Conservation (phyloP, 1,140 invertebrate genomes). For the Cydia amplana region DNA sequence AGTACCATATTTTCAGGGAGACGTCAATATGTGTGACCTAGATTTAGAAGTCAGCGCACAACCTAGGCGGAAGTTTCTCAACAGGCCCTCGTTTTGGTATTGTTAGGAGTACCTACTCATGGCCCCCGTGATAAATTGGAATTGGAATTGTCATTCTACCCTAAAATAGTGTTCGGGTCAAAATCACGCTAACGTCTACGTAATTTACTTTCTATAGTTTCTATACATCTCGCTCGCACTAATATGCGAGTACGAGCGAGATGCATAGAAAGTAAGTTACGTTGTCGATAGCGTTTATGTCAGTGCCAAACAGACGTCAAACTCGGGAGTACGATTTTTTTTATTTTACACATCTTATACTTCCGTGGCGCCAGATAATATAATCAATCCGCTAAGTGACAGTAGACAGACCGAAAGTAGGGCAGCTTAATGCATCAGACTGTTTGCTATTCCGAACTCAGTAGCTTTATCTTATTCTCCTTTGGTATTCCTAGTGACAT, state of each 20-base stretch:
- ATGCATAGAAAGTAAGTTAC: no score
- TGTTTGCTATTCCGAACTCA: background rate
- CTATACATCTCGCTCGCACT: no score
- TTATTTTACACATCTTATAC: no score
- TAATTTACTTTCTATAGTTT: no score
- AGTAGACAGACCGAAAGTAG: background rate
- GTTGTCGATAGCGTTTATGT: no score
- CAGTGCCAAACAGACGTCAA: no score
- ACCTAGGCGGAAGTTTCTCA: background rate
- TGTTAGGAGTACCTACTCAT: no score
- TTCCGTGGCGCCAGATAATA: background rate
- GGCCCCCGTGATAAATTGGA: background rate
- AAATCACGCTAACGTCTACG: no score
- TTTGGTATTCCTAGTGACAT: background rate
- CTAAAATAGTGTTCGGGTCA: no score
- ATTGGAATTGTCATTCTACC: no score
- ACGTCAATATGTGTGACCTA: slow-evolving; percentile 11
- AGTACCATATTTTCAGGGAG: background rate
- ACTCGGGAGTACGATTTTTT: no score
- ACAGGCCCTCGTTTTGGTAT: background rate
- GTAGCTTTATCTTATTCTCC: background rate
- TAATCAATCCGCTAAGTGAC: background rate
- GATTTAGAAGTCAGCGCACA: background rate
- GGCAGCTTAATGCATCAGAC: background rate
- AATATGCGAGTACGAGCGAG: no score